Conservation (phyloP, 2,797 vertebrate genomes). For the Ctenopoma kingsleyae region DNA sequence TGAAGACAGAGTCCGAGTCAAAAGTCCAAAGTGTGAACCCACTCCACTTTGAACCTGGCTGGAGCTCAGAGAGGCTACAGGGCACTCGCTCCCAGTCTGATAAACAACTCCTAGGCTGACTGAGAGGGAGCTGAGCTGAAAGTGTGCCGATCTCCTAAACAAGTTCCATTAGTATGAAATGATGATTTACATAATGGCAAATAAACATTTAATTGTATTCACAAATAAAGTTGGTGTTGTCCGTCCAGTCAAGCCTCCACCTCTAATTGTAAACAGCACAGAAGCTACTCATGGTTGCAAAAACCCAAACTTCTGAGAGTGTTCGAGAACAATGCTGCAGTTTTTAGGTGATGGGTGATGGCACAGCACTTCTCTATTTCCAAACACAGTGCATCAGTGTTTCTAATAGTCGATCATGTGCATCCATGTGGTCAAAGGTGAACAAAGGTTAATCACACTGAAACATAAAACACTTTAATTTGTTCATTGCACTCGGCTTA, state of each 20-base stretch:
- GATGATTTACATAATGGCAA: conserved; percentile 1
- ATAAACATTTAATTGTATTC: neutral
- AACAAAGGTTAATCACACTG: neutral
- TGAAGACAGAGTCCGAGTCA: conserved; percentile 68
- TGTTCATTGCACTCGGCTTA: neutral
- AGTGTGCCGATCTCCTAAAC: conserved; percentile 1
- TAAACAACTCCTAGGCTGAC: conserved; percentile 61
- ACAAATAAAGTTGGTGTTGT: neutral
- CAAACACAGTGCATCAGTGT: conserved; percentile 4
- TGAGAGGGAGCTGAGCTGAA: conserved; percentile 22
- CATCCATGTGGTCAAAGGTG: neutral
- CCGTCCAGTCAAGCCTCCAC: neutral
- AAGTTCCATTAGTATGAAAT: conserved; percentile 8
- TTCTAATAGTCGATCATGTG: neutral
- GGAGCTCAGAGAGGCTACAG: conserved; percentile 62
- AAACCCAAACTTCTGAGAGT: neutral
- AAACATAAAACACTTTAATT: conserved; percentile 9
- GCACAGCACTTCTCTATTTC: neutral
- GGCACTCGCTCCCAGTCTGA: conserved; percentile 56
- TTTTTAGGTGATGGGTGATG: neutral
- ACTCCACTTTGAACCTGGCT: conserved; percentile 70
- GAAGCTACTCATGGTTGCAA: no score
- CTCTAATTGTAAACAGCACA: neutral
- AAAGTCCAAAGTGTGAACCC: conserved; percentile 71
- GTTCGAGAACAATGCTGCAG: neutral